phyloP scores from a whole-genome alignment of 2,797 vertebrate species.

The Tiaroga cobitis region DNA sequence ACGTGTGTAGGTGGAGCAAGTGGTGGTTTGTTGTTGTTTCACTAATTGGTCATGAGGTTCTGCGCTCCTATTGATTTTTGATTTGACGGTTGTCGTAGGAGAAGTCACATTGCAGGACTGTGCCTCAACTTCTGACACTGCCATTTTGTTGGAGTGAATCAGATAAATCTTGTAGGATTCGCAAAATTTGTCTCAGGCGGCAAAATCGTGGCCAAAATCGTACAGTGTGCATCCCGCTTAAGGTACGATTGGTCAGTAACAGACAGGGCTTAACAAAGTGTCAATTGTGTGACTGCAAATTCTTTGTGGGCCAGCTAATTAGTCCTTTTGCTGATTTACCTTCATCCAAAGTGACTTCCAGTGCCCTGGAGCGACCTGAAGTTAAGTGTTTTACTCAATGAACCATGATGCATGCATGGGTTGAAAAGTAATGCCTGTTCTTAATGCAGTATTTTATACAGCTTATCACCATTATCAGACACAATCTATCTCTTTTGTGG shows the following conservation, averaged over 20 bases:
- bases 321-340: background rate
- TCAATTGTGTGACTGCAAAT: background rate
- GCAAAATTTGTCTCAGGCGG: background rate
- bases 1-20: too few species aligned
- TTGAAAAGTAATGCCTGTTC: background rate
- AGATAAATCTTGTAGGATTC: background rate
- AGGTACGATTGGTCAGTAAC: background rate
- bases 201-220: background rate
- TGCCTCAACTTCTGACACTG: background rate
- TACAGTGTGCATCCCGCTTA: background rate
- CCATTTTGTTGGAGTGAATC: background rate
- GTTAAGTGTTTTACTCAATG: background rate
- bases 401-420: background rate
- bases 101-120: background rate
- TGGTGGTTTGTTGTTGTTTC: background rate
- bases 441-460: background rate
- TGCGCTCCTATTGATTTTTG: background rate
- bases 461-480: background rate
- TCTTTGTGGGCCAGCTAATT: background rate
- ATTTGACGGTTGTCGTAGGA: background rate
- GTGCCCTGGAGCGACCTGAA: background rate
- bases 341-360: slow-evolving; percentile 7
- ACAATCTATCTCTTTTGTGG: background rate
- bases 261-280: background rate
- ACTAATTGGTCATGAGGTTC: background rate